phyloP scores from a whole-genome alignment of 1,140 invertebrate genomes.

The Trissolcus basalis region DNA sequence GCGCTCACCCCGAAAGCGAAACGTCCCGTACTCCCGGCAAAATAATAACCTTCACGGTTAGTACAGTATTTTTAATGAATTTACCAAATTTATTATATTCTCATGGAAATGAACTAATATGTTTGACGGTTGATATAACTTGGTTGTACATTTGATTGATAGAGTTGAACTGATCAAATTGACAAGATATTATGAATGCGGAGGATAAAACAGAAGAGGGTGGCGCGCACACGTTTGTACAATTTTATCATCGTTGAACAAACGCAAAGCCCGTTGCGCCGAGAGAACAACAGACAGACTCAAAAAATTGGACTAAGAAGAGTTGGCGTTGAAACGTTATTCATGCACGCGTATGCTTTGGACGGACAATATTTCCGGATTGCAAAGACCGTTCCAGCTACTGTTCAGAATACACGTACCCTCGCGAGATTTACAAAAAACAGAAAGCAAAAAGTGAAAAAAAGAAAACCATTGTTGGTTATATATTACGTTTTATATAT shows the following conservation, averaged over 20 bases:
- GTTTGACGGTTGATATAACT: too few species aligned
- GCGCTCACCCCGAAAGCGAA: constrained; percentile 65
- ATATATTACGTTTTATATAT: too few species aligned
- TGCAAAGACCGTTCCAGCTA: constrained; percentile 52
- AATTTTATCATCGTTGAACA: constrained; percentile 39
- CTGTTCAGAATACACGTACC: constrained; percentile 39
- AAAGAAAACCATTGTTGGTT: too few species aligned
- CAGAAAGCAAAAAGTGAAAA: too few species aligned
- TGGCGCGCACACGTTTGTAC: too few species aligned
- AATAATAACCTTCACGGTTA: constrained; percentile 74
- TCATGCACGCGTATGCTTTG: constrained; percentile 39
- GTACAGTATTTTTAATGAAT: constrained; percentile 14
- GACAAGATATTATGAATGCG: too few species aligned
- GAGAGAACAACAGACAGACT: constrained; percentile 33
- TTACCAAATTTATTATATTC: too few species aligned
- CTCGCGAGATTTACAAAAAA: too few species aligned
- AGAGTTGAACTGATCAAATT: not conserved
- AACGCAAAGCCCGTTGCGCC: constrained; percentile 41
- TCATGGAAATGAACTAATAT: too few species aligned
- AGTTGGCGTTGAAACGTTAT: constrained; percentile 40
- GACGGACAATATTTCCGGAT: constrained; percentile 41
- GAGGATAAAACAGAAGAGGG: constrained; percentile 18
- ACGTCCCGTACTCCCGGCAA: constrained; percentile 67
- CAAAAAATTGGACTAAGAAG: constrained; percentile 27
- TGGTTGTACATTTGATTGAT: not conserved